Evolutionary conservation across 2,797 vertebrate species (phyloP), one percentile per base, ranked within the genome.

Genomic region (Microctenopoma stevenorrisi): DNA sequence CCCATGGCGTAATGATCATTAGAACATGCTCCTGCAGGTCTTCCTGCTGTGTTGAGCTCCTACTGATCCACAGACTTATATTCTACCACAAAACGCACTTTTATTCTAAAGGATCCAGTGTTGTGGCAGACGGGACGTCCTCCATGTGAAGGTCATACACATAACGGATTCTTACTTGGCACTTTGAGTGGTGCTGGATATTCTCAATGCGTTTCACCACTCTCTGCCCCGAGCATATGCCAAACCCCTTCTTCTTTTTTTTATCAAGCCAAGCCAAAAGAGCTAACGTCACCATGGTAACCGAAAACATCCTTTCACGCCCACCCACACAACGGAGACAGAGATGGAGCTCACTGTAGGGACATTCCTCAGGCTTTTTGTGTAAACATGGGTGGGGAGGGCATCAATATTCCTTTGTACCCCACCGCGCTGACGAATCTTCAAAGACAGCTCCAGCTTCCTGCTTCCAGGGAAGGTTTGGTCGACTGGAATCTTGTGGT

Each of bases 371-470:
- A 22, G 75, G 64, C 64, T 81, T 74, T 92, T 91, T 90, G 89
- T 90, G 86, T 85, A 74, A 76, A 63, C 63, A 64, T 16, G 78
- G 66, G 51, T 66, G 79, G 84, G 79, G 84, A 69, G 78, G 70
- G 74, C 82, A 88, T 91, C 91, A 85, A 87, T 91, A 90, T 91
- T 92, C 89, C 91, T 92, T 93, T 92, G 86, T 92, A 16, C 33
- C 33, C 2, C 66, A 50, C 60, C 56, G 63, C 30, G 16, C 72
- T 47, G 82, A 83, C 74, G 73, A 64, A 80, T 83, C 84, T 89
- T 91, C 83, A 89, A 89, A 91, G 76, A 69, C 71, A 15, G 72
- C 42, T 16, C 0, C 16, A 33, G 61, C 51, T 25, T 61, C 66
- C 65, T 72, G 68, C 64, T 47, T 53, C 0, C 0, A 60, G 22